Base-by-base conservation (phyloP, 2,888 invertebrate species). In the Ophion slaviceki region DNA sequence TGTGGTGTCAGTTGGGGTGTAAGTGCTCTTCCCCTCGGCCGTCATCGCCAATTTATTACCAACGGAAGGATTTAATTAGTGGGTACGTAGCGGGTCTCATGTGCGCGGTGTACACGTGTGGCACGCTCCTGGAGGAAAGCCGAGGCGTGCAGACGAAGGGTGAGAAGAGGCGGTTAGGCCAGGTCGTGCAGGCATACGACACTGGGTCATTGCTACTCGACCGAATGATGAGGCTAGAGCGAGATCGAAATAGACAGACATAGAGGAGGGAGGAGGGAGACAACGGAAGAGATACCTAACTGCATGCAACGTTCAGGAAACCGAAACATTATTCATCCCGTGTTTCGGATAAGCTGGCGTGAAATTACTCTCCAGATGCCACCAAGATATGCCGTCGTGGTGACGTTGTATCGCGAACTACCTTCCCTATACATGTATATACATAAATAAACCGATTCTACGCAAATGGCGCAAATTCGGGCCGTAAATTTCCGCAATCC, bases 281-380 rank as follows among this genome's bases (percentile, higher is more conserved):
- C 59, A 68, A 59, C 7, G 61, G 45, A 28, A 45, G 45, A 70
- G 78, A 59, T 64, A 62, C 20, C 62, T 8, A 77, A 53, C 61
- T 32, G 53, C 6, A 64, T 80, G 80, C 80, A 83, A 80, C 76
- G 62, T 82, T 67, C 78, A 83, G 85, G 88, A 89, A 88, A 89
- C 89, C 89, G 85, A 87, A 88, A 88, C 90, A 90, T 90, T 90
- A 90, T 89, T 89, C 89, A 89, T 89, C 88, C 87, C 86, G 82
- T 84, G 88, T 87, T 90, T 89, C 88, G 88, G 89, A 90, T 90
- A 90, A 90, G 89, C 89, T 89, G 89, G 88, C 80, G 89, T 87
- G 87, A 88, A 90, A 91, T 91, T 89, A 90, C 89, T 85, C 89
- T 86, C 72, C 89, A 89, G 89, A 89, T 88, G 84, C 82, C 78